A percentile compares a stretch with the other conserved stretches of the same genome.
phyloP scores from a whole-genome alignment of 2,888 invertebrate genomes.

The Drosophila sordidapex region DNA sequence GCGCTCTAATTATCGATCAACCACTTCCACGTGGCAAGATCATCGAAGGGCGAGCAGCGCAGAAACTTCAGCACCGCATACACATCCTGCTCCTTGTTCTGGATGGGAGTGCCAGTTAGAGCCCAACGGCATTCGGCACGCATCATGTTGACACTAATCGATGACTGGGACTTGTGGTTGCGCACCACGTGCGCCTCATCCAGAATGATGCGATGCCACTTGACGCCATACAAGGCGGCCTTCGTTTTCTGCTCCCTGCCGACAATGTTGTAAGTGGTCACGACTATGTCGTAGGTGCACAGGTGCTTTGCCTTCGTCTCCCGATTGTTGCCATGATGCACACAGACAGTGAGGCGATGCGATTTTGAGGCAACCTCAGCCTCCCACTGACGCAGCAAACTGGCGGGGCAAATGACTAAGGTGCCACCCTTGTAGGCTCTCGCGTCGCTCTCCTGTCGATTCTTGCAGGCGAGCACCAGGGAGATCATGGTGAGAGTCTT shows the following conservation, averaged over 20 bases:
- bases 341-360: conserved; percentile 87
- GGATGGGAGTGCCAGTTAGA: conserved; percentile 97
- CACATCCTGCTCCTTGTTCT: conserved; percentile 95
- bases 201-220: conserved; percentile 94
- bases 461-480: conserved; percentile 87
- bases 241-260: conserved; percentile 87
- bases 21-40: conserved; percentile 94
- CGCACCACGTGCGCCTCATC: conserved; percentile 98
- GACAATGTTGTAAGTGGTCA: conserved; percentile 94
- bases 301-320: conserved; percentile 88
- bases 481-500: conserved; percentile 94
- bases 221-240: conserved; percentile 88
- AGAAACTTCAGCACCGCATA: conserved; percentile 93
- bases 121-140: conserved; percentile 89
- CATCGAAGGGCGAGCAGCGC: conserved; percentile 94
- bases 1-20: conserved; percentile 95
- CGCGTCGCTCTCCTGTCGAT: conserved; percentile 74
- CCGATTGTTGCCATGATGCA: conserved; percentile 94
- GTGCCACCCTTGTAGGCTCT: conserved; percentile 88
- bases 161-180: conserved; percentile 92
- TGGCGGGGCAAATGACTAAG: conserved; percentile 96
- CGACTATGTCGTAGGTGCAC: conserved; percentile 91
- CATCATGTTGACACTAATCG: conserved; percentile 88
- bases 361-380: conserved; percentile 90
- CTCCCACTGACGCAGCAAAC: conserved; percentile 96